Evolutionary conservation across 2,113 vertebrate genomes (phyloP).

Genomic region (Microcebus ravelobensis): DNA sequence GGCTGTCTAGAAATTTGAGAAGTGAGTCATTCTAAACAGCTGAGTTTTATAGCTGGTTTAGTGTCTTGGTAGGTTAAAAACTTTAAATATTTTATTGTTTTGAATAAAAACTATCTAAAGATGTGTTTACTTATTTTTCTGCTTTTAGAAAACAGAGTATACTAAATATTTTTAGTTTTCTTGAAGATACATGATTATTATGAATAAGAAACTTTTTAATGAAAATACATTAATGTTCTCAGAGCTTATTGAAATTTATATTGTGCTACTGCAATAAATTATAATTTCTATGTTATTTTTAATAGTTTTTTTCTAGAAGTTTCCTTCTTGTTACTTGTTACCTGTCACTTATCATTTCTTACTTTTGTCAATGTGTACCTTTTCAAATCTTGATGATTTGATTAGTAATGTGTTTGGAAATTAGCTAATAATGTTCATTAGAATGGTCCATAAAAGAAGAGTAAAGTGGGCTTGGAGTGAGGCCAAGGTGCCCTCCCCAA

Average conservation of each 20-base stretch:
- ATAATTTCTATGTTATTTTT: not conserved
- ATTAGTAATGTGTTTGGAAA: constrained; percentile 29
- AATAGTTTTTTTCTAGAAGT: not conserved
- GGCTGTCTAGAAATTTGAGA: not conserved
- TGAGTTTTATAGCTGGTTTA: not conserved
- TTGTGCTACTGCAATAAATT: not conserved
- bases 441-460: not conserved
- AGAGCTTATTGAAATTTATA: not conserved
- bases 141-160: not conserved
- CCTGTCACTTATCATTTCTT: not conserved
- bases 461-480: not conserved
- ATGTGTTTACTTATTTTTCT: not conserved
- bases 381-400: not conserved
- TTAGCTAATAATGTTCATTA: not conserved
- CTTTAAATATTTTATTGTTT: not conserved
- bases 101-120: constrained; percentile 2
- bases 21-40: not conserved
- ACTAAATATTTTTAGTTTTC: not conserved
- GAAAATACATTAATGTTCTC: not conserved
- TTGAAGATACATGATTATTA: not conserved
- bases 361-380: not conserved
- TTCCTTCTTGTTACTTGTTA: not conserved
- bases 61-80: not conserved
- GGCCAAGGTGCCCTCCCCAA: not conserved
- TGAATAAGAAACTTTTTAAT: not conserved